phyloP scores from a whole-genome alignment of 92 coral and sea anemone genomes.

The Phenganax marumi region DNA sequence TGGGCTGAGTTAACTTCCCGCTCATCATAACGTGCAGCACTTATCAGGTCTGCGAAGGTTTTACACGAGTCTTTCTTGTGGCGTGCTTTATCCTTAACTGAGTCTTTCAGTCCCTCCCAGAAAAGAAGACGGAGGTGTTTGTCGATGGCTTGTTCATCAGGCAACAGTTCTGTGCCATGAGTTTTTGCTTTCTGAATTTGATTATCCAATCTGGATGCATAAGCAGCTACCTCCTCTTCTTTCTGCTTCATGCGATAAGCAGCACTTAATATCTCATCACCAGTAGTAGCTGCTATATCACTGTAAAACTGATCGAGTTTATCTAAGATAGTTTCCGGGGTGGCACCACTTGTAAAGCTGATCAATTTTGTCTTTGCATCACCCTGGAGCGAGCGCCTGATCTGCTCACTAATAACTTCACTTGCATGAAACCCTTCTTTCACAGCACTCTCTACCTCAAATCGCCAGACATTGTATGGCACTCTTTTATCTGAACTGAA shows the following conservation, averaged over 20 bases:
- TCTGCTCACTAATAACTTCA: not conserved
- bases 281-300: conserved; percentile 37
- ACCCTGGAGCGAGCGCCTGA: not conserved
- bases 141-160: conserved; percentile 48
- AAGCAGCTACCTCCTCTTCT: conserved; percentile 2
- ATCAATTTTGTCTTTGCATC: too few species aligned
- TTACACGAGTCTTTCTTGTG: conserved; percentile 54
- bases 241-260: conserved; percentile 29
- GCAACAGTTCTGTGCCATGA: conserved; percentile 54
- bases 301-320: too few species aligned
- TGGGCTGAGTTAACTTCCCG: conserved; percentile 14
- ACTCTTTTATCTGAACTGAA: conserved; percentile 47
- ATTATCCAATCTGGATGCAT: conserved; percentile 37
- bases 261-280: conserved; percentile 28
- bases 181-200: conserved; percentile 49
- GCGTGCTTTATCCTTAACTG: conserved; percentile 56
- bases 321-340: too few species aligned
- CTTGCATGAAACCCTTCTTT: conserved; percentile 20
- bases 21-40: conserved; percentile 33
- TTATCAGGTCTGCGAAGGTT: conserved; percentile 50
- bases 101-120: conserved; percentile 54
- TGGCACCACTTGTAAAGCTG: too few species aligned
- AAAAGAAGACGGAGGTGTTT: conserved; percentile 53
- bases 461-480: conserved; percentile 44
- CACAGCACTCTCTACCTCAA: conserved; percentile 39